Evolutionary conservation across 1,140 invertebrate genomes (phyloP).

Genomic region (Teleopsis dalmanni): DNA sequence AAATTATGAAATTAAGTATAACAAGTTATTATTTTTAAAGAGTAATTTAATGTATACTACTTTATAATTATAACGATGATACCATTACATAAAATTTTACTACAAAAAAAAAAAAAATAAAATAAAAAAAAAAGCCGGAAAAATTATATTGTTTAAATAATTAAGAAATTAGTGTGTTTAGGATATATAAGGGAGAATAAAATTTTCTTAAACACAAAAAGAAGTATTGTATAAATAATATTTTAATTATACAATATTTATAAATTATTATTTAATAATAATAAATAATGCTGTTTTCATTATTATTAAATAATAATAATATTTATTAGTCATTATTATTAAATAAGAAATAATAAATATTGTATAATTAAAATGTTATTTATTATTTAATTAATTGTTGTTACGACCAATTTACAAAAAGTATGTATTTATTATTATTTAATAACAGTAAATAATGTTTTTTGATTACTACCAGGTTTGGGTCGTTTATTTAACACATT

Average conservation of each 20-base stretch:
- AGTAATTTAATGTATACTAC: slow-evolving; percentile 12
- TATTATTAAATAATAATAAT: too few relatives aligned
- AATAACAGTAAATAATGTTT: too few relatives aligned
- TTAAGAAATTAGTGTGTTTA: background rate
- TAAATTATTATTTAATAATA: too few relatives aligned
- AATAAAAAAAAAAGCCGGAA: background rate
- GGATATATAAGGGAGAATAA: background rate
- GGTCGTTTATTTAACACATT: too few relatives aligned
- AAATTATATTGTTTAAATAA: background rate
- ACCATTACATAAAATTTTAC: slow-evolving; percentile 6
- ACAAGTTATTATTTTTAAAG: slow-evolving; percentile 9
- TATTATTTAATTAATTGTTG: too few relatives aligned
- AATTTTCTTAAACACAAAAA: background rate
- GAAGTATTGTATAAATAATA: slow-evolving; percentile 4
- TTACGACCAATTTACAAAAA: too few relatives aligned
- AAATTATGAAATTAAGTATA: slow-evolving; percentile 7
- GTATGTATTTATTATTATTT: too few relatives aligned
- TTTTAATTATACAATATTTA: slow-evolving; percentile 3
- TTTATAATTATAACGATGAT: background rate
- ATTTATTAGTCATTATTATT: too few relatives aligned
- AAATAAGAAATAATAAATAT: slow-evolving; percentile 4
- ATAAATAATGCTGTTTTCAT: too few relatives aligned
- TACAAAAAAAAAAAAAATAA: slow-evolving; percentile 8
- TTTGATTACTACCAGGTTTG: too few relatives aligned
- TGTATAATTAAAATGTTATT: slow-evolving; percentile 2